Evolutionary conservation across 2,113 vertebrate genomes (phyloP).

Genomic region (Peromyscus polionotus): DNA sequence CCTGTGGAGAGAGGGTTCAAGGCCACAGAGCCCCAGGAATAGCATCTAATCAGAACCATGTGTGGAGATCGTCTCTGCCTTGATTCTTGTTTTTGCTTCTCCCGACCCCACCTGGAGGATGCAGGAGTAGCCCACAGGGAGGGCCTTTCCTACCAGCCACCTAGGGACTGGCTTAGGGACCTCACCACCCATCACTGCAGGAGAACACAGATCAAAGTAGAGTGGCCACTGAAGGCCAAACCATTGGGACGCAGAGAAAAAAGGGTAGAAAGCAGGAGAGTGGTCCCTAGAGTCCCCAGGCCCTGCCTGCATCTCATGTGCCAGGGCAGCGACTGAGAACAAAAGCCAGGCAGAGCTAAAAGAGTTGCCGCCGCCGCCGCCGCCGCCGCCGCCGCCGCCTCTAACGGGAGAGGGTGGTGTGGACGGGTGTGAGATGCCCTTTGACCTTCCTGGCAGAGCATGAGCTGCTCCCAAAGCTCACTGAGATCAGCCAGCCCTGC

Average conservation of each 20-base stretch:
- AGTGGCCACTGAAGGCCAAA: background rate
- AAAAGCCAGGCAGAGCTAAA: background rate
- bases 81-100: background rate
- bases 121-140: background rate
- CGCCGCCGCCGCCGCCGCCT: background rate
- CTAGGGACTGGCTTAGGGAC: background rate
- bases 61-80: background rate
- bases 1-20: slow-evolving; percentile 61
- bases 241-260: background rate
- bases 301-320: background rate
- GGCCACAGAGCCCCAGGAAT: slow-evolving; percentile 52
- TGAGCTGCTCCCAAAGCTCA: background rate
- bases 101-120: background rate
- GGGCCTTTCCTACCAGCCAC: background rate
- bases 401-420: background rate
- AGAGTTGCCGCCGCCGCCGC: background rate
- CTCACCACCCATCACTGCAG: background rate
- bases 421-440: background rate
- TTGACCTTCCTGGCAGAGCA: background rate
- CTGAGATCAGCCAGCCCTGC: background rate
- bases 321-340: background rate
- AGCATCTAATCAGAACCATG: slow-evolving; percentile 71
- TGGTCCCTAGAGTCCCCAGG: background rate
- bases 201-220: background rate
- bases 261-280: background rate